Evolutionary conservation across 2,888 invertebrate species (phyloP), one percentile per base, ranked within the genome.

Genomic region (Myathropa florea): DNA sequence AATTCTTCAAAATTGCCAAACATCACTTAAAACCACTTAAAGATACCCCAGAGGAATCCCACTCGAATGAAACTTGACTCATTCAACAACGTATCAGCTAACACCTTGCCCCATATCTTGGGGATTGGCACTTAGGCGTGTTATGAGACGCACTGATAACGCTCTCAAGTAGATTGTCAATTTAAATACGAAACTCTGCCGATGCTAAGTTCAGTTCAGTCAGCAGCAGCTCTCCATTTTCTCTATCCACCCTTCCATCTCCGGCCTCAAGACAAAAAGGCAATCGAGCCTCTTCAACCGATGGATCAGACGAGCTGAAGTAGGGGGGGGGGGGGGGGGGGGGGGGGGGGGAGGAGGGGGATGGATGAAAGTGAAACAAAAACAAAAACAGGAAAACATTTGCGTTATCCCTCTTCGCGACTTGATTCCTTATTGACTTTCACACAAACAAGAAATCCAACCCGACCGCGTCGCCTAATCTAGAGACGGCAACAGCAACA

Each of bases 101-200:
- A 73, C 81, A 72, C 67, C 81, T 81, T 70, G 60, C 81, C 77
- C 77, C 73, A 63, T 33, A 68, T 78, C 59, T 64, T 33, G 46
- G 59, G 30, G 67, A 81, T 68, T 77, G 63, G 63, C 85, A 78
- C 81, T 85, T 81, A 73, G 59, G 71, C 81, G 53, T 85, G 77
- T 81, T 85, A 85, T 85, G 81, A 85, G 81, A 85, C 85, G 81
- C 85, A 85, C 85, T 81, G 85, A 85, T 85, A 85, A 85, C 85
- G 73, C 81, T 81, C 81, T 80, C 84, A 76, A 85, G 84, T 76
- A 81, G 84, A 85, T 85, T 85, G 84, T 85, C 84, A 85, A 85
- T 85, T 85, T 76, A 59, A 85, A 81, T 83, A 83, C 68, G 46
- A 72, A 55, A 18, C 81, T 57, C 46, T 46, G 18, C 46, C 46